phyloP scores from a whole-genome alignment of 2,888 invertebrate genomes.

The Habrosyne pyritoides region DNA sequence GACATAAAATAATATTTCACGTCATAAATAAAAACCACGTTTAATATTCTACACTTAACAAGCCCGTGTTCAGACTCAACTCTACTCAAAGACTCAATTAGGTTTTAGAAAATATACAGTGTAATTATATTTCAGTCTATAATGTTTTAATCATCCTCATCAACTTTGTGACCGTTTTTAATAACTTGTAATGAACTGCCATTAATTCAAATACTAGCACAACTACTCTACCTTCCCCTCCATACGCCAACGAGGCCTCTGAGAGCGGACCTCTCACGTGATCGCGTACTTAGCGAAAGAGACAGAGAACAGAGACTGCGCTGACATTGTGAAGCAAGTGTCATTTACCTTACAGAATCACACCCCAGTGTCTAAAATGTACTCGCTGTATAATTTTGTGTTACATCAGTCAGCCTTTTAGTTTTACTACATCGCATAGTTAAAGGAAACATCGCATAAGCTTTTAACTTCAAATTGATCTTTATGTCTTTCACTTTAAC shows the following conservation, averaged over 20 bases:
- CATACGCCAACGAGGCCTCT: too few relatives aligned
- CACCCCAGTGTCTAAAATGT: background rate
- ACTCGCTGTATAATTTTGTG: background rate
- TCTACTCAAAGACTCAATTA: background rate
- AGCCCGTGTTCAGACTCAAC: too few relatives aligned
- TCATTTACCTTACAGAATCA: too few relatives aligned
- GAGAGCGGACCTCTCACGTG: too few relatives aligned
- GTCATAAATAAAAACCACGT: too few relatives aligned
- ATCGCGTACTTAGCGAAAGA: too few relatives aligned
- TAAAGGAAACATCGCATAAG: background rate
- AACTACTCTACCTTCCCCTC: background rate
- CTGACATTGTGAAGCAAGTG: too few relatives aligned
- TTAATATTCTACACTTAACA: too few relatives aligned
- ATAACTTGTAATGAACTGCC: background rate
- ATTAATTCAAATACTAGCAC: background rate
- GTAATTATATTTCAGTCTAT: background rate
- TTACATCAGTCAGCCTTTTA: background rate
- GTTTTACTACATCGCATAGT: background rate
- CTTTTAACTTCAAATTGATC: background rate
- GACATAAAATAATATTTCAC: too few relatives aligned
- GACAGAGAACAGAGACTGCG: too few relatives aligned
- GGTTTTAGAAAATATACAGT: background rate
- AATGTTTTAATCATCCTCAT: background rate
- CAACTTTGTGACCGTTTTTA: background rate
- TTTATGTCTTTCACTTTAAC: slow-evolving; percentile 14